phyloP scores from a whole-genome alignment of 2,797 vertebrate species.

The Pempheris klunzingeri region DNA sequence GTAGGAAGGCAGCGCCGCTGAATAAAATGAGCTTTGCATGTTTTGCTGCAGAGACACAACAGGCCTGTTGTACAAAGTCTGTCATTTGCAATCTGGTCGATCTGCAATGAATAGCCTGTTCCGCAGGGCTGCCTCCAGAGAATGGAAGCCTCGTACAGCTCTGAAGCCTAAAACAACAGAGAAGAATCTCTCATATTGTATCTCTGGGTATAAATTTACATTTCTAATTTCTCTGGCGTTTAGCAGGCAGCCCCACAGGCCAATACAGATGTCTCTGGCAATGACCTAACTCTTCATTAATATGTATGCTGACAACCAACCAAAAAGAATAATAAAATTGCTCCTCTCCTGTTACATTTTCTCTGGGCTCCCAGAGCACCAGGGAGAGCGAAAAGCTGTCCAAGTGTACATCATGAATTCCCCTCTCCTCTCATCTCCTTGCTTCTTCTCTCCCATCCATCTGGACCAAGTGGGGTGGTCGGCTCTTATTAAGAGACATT shows the following conservation, averaged over 20 bases:
- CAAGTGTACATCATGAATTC: slow-evolving; percentile 66
- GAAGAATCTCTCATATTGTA: slow-evolving; percentile 80
- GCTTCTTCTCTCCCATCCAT: slow-evolving; percentile 58
- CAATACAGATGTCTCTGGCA: slow-evolving; percentile 84
- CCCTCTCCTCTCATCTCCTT: slow-evolving; percentile 54
- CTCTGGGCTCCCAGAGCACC: slow-evolving; percentile 54
- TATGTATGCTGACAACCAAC: slow-evolving; percentile 85
- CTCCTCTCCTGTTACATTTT: slow-evolving; percentile 75
- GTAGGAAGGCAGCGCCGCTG: slow-evolving; percentile 49
- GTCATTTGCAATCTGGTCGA: slow-evolving; percentile 82
- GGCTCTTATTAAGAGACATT: slow-evolving; percentile 74
- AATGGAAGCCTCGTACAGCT: slow-evolving; percentile 74
- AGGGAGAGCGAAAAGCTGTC: slow-evolving; percentile 58
- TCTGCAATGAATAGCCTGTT: slow-evolving; percentile 82
- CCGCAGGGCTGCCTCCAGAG: slow-evolving; percentile 78
- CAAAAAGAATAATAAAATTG: slow-evolving; percentile 81
- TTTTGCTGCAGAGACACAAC: slow-evolving; percentile 77
- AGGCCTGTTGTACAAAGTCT: slow-evolving; percentile 77
- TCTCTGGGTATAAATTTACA: slow-evolving; percentile 84
- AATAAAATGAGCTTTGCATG: slow-evolving; percentile 78
- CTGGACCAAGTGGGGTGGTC: slow-evolving; percentile 74
- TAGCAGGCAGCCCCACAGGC: slow-evolving; percentile 75
- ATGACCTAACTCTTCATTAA: slow-evolving; percentile 86
- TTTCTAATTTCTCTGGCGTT: slow-evolving; percentile 83
- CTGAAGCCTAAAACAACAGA: slow-evolving; percentile 79